These are phyloP conservation scores for Zaprionus ghesquierei DNA, from an alignment of 1,140 invertebrate species.

Conservation along the genomic window DNA sequence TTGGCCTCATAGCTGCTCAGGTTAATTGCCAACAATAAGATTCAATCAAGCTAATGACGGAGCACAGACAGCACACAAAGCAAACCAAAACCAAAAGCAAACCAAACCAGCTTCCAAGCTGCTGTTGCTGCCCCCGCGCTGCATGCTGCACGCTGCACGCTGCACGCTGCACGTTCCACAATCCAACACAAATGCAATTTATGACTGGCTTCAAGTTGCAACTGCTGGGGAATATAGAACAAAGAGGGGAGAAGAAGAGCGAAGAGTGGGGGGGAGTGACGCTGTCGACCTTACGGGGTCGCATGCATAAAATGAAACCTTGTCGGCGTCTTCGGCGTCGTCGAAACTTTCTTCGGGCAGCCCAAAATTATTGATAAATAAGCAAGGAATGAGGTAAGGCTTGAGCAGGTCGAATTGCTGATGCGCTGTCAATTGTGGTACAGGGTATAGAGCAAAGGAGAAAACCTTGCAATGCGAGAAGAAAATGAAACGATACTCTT, in stretches of 20 bases:
- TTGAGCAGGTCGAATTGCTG: background rate
- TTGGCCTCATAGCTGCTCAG: constrained; percentile 64
- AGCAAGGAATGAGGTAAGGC: background rate
- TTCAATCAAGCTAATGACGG: constrained; percentile 80
- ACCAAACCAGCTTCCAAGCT: constrained; percentile 23
- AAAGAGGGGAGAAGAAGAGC: background rate
- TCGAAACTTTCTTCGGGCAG: constrained; percentile 54
- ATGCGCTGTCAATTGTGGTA: background rate
- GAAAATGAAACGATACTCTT: background rate
- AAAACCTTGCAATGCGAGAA: background rate
- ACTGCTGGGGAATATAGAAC: background rate
- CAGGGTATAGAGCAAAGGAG: background rate
- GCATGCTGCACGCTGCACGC: constrained; percentile 23
- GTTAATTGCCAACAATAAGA: constrained; percentile 80
- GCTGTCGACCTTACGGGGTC: constrained; percentile 61
- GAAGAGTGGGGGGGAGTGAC: background rate
- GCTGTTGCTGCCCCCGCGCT: too few species aligned
- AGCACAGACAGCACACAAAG: constrained; percentile 32
- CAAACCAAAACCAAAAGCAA: constrained; percentile 9
- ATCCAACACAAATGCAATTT: constrained; percentile 67
- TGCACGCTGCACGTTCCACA: constrained; percentile 1
- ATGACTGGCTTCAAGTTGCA: constrained; percentile 46
- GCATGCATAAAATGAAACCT: constrained; percentile 67
- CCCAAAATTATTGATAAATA: constrained; percentile 46
- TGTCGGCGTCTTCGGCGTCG: constrained; percentile 23